Base-by-base conservation (phyloP, 1,140 invertebrate species). In the Ceratosolen solmsi region DNA sequence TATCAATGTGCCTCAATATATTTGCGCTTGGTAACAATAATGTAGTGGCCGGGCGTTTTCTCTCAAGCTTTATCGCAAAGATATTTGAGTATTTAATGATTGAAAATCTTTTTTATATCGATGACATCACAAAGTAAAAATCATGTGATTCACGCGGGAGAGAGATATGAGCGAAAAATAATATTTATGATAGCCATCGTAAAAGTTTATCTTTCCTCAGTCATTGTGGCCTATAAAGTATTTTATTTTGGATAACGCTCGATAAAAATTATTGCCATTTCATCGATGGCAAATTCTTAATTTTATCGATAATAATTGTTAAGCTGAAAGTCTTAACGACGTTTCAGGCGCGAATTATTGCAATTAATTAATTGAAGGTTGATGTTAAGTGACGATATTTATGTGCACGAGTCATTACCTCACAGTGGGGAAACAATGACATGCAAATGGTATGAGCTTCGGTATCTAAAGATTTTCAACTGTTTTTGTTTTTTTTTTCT, bases 131-230 rank as follows among this genome's bases (percentile, higher is more conserved):
- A 13, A 38, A 36, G 2, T 68, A 68, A 36, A 68, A 49, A 15
- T 71, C 38, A 22, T 17, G 25, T 41, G 70, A 71, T 30, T 71
- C 41, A 25, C 8, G 38, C 7, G 33, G 13, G 22, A 70, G 1
- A n/a, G 8, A 15, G 74, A 38, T 79, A 79, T 13, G 51, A 71
- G 38, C 54, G 15, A 68, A 30, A 79, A 38, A 72, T 72, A 73
- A 80, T 49, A 73, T 80, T 80, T 60, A 63, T 49, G 78, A 80
- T 49, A 60, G 2, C 36, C 11, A 30, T 73, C 70, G 25, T 49
- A 80, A 80, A n/a, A 73, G 4, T 41, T 46, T 80, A 80, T 72
- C 70, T 49, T 49, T 60, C 65, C 17, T 63, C 36, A 80, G 54
- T 80, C 68, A 80, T 72, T 73, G 25, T 33, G 20, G 25, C 13